These are phyloP conservation scores for Ormyrus pomaceus DNA, from an alignment of 2,888 invertebrate species.

Conservation along the genomic window DNA sequence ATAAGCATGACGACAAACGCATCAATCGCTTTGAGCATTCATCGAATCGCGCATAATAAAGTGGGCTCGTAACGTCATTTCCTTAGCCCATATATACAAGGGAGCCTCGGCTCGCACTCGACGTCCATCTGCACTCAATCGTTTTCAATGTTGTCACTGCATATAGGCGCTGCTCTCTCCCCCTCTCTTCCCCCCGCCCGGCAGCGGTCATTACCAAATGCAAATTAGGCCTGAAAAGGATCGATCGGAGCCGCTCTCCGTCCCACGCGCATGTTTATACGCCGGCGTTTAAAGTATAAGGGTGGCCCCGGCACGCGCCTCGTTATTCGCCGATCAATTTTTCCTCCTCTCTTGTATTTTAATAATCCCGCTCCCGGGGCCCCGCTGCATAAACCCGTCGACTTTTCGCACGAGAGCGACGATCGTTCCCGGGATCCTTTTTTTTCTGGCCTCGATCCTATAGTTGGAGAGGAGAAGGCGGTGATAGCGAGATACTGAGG, in stretches of 20 bases:
- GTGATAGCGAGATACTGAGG: neutral
- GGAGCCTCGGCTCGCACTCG: constrained; percentile 27
- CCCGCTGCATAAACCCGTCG: constrained; percentile 51
- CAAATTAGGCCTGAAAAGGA: constrained; percentile 70
- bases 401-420: constrained; percentile 40
- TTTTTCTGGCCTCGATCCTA: neutral
- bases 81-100: constrained; percentile 39
- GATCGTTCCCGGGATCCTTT: neutral
- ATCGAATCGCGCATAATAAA: constrained; percentile 40
- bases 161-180: constrained; percentile 15
- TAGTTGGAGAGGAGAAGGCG: too few relatives aligned
- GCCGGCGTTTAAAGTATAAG: constrained; percentile 69
- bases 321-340: constrained; percentile 70
- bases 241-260: constrained; percentile 66
- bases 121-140: constrained; percentile 44
- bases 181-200: too few relatives aligned
- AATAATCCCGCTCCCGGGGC: constrained; percentile 63
- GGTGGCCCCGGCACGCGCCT: constrained; percentile 72
- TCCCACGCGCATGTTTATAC: neutral
- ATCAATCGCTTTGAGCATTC: neutral
- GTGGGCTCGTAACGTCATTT: constrained; percentile 47
- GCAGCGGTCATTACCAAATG: constrained; percentile 72
- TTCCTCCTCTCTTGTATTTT: constrained; percentile 66
- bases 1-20: too few relatives aligned
- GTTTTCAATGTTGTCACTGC: constrained; percentile 60